Evolutionary conservation across 2,113 vertebrate genomes (phyloP).

Genomic region (Amazona guildingii): DNA sequence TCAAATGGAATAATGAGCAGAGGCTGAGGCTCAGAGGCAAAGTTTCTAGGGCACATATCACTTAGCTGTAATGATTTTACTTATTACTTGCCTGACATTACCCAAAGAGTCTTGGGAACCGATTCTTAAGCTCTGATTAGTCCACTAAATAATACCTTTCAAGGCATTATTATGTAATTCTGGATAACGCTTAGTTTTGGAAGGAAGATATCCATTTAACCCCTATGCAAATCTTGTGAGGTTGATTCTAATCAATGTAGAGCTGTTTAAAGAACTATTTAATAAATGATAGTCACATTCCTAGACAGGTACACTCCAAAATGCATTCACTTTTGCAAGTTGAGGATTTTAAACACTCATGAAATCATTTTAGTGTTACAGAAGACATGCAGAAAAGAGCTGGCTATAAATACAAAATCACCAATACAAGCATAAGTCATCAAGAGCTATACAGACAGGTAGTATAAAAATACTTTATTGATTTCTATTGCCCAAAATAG

Average conservation of each 20-base stretch:
- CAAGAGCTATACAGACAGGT: neutral
- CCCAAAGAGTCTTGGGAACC: neutral
- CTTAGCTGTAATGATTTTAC: neutral
- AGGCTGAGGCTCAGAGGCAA: neutral
- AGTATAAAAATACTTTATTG: neutral
- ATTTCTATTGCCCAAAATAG: neutral
- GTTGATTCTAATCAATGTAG: neutral
- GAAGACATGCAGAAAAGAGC: neutral
- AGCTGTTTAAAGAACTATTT: neutral
- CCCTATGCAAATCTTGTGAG: neutral
- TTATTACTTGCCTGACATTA: neutral
- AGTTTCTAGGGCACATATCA: neutral
- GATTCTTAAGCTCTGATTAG: neutral
- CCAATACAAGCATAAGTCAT: neutral
- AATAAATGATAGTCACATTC: neutral
- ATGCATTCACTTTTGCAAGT: neutral
- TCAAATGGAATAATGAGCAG: neutral
- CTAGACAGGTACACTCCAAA: neutral
- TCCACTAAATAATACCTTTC: neutral
- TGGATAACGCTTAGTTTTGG: neutral
- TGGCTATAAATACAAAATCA: neutral
- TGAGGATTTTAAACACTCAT: neutral
- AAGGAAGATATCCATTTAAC: neutral
- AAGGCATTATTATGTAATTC: neutral
- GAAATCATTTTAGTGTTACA: neutral